Evolutionary conservation across 2,113 vertebrate species (phyloP).

Genomic region (Vimba vimba): DNA sequence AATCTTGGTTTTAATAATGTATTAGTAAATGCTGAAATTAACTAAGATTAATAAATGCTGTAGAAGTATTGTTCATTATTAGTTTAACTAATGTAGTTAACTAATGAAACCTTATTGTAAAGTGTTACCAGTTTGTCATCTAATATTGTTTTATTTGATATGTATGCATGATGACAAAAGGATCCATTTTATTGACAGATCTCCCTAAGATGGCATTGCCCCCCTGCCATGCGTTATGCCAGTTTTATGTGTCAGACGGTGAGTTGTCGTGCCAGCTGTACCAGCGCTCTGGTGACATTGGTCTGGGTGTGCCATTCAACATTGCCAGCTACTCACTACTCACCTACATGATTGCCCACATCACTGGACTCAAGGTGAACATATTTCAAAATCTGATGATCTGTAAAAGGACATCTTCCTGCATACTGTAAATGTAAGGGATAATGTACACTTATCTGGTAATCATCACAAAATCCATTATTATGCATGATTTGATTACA

Average conservation of each 20-base stretch:
- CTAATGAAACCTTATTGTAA: too few relatives aligned
- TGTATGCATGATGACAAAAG: not conserved
- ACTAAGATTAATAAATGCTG: too few relatives aligned
- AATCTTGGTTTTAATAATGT: too few relatives aligned
- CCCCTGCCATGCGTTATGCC: conserved; percentile 93
- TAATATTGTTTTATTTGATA: not conserved
- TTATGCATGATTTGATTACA: too few relatives aligned
- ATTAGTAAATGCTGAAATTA: too few relatives aligned
- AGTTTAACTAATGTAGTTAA: too few relatives aligned
- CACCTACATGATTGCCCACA: conserved; percentile 96
- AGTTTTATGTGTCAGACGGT: conserved; percentile 90
- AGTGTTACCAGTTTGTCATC: not conserved
- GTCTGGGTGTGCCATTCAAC: conserved; percentile 96
- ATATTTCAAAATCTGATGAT: not conserved
- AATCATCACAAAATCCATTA: too few relatives aligned
- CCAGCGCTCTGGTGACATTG: conserved; percentile 96
- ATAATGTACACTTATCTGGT: too few relatives aligned
- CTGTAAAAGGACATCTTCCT: not conserved
- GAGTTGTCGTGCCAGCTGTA: conserved; percentile 97
- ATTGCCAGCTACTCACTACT: conserved; percentile 96
- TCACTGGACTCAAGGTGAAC: conserved; percentile 89
- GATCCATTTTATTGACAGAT: conserved; percentile 74
- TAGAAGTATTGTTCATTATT: too few relatives aligned
- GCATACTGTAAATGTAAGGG: not conserved
- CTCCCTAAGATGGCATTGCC: conserved; percentile 92